A percentile compares a stretch with the other conserved stretches of the same genome.
Conservation (phyloP, 1,140 invertebrate species). For the Pachypsylla venusta region DNA sequence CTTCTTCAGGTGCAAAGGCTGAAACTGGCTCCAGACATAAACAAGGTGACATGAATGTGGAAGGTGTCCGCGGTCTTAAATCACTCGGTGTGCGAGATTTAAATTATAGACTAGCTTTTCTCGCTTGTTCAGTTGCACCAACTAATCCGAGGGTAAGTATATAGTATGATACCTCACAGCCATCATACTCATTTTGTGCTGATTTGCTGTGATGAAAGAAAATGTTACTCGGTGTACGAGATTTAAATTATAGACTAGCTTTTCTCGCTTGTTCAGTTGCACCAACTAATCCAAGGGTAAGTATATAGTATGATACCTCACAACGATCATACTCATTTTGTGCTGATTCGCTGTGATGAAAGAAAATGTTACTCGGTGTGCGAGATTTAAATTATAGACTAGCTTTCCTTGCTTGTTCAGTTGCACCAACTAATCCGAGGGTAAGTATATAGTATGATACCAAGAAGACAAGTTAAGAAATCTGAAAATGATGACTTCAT, state of each 20-base stretch:
- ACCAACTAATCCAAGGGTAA: slow-evolving; percentile 61
- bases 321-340: too few species aligned
- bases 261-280: slow-evolving; percentile 88
- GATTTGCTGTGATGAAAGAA: too few species aligned
- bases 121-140: slow-evolving; percentile 80
- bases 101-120: slow-evolving; percentile 87
- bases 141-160: slow-evolving; percentile 56
- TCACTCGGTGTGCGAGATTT: slow-evolving; percentile 89
- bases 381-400: slow-evolving; percentile 89
- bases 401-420: slow-evolving; percentile 87
- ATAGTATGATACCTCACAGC: slow-evolving; percentile 3
- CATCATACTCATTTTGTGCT: too few species aligned
- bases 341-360: too few species aligned
- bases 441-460: slow-evolving; percentile 31
- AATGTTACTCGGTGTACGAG: slow-evolving; percentile 80
- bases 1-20: slow-evolving; percentile 49
- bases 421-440: slow-evolving; percentile 67
- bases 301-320: slow-evolving; percentile 29
- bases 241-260: slow-evolving; percentile 86
- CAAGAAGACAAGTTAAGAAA: too few species aligned
- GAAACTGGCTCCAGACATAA: slow-evolving; percentile 63
- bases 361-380: slow-evolving; percentile 87
- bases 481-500: too few species aligned
- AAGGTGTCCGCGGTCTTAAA: slow-evolving; percentile 84
- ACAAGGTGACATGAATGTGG: slow-evolving; percentile 52